A percentile compares a stretch with the other conserved stretches of the same genome.
Evolutionary conservation across 2,888 invertebrate genomes (phyloP).

Genomic region (Ophioninae sp.): DNA sequence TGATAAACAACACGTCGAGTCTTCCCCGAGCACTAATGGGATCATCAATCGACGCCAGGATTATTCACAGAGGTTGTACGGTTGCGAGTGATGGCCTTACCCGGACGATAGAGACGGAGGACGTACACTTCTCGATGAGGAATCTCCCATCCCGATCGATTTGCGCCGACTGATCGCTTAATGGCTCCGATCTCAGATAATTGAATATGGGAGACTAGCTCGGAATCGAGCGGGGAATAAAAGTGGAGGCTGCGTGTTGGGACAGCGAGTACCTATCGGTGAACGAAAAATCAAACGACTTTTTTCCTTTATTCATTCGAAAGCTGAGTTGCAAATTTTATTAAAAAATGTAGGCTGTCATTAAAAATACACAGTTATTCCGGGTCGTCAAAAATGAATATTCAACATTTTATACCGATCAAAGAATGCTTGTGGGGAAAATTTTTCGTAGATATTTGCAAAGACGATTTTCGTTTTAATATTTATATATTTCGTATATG

Average conservation of each 20-base stretch:
- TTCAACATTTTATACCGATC: too few relatives aligned
- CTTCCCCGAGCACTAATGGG: constrained; percentile 48
- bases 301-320: too few relatives aligned
- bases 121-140: background rate
- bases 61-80: constrained; percentile 50
- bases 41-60: constrained; percentile 57
- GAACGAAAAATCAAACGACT: background rate
- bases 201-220: constrained; percentile 37
- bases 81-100: constrained; percentile 19
- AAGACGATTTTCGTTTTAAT: too few relatives aligned
- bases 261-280: background rate
- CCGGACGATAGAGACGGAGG: background rate
- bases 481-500: too few relatives aligned
- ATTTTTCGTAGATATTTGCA: too few relatives aligned
- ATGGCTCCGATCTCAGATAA: constrained; percentile 43
- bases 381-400: background rate
- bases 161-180: constrained; percentile 41
- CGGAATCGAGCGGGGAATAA: background rate
- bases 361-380: background rate
- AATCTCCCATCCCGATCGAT: constrained; percentile 45
- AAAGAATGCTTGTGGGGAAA: too few relatives aligned
- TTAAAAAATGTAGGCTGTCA: background rate
- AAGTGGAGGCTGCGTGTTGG: background rate
- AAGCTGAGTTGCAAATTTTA: background rate
- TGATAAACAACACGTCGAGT: constrained; percentile 27